These are phyloP conservation scores for Lanius collurio DNA, from an alignment of 2,113 vertebrate species.

Conservation along the genomic window DNA sequence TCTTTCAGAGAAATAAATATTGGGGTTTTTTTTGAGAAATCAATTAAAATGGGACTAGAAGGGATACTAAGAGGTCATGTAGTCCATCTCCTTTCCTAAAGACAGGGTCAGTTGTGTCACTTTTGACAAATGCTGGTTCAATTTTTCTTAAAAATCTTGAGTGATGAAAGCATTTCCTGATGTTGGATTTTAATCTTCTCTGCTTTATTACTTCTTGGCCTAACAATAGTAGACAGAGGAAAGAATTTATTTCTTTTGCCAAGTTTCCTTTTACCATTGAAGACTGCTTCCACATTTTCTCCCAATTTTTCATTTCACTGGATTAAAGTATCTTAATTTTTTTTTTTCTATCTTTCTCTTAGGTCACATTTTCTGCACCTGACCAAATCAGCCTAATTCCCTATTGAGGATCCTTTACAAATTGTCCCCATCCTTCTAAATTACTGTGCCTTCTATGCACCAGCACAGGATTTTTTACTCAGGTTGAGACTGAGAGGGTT, in stretches of 20 bases:
- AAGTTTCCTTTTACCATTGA: background rate
- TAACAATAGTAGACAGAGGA: background rate
- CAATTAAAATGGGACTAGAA: background rate
- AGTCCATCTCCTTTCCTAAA: conserved; percentile 3
- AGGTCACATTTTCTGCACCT: background rate
- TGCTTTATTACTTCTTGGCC: background rate
- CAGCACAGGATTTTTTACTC: background rate
- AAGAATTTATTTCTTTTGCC: background rate
- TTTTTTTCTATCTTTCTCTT: background rate
- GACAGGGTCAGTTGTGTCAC: background rate
- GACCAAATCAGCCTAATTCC: background rate
- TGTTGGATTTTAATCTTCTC: conserved; percentile 8
- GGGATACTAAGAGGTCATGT: background rate
- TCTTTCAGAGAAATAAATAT: background rate
- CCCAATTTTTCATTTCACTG: background rate
- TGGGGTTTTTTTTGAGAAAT: background rate
- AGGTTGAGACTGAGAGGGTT: background rate
- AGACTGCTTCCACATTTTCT: background rate
- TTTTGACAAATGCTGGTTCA: background rate
- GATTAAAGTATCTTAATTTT: background rate
- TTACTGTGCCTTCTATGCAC: background rate
- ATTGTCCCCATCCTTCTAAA: background rate
- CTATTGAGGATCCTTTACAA: background rate
- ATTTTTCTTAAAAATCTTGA: background rate
- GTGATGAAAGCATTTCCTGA: background rate